These are phyloP conservation scores for Ennomos quercinarius DNA, from an alignment of 2,888 invertebrate species.

Conservation along the genomic window DNA sequence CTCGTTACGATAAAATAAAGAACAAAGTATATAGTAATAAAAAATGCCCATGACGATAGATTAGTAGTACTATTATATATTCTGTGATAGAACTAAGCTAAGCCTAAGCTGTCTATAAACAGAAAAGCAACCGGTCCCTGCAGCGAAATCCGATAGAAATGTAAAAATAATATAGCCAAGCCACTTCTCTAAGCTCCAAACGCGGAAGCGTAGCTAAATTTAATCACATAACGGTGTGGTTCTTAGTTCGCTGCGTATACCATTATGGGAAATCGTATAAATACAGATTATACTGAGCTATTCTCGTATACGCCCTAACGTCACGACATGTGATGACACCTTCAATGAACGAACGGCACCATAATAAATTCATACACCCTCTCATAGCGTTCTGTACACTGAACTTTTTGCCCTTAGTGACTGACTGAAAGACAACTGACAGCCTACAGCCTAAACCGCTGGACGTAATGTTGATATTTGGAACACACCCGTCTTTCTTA, in stretches of 20 bases:
- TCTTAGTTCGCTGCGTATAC: constrained; percentile 6
- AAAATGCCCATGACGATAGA: constrained; percentile 23
- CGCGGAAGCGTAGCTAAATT: constrained; percentile 53
- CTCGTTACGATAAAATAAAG: no score
- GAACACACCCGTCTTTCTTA: no score
- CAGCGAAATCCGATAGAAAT: constrained; percentile 14
- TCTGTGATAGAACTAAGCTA: constrained; percentile 9
- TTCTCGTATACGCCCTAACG: constrained; percentile 42
- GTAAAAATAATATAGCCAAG: constrained; percentile 37
- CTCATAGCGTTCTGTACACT: background rate
- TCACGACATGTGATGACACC: constrained; percentile 42
- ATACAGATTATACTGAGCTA: constrained; percentile 52
- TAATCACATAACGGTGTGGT: constrained; percentile 46
- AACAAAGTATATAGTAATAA: no score
- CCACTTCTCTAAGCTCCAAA: constrained; percentile 27
- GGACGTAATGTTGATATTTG: no score
- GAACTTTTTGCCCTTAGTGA: background rate
- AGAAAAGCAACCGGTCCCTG: background rate
- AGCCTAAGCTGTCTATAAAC: constrained; percentile 2
- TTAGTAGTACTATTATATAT: constrained; percentile 11
- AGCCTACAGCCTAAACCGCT: no score
- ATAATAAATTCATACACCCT: no score
- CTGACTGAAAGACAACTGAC: no score
- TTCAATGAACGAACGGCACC: constrained; percentile 44
- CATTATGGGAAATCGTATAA: constrained; percentile 55